Conservation (phyloP, 2,888 invertebrate genomes). For the Patella caerulea region DNA sequence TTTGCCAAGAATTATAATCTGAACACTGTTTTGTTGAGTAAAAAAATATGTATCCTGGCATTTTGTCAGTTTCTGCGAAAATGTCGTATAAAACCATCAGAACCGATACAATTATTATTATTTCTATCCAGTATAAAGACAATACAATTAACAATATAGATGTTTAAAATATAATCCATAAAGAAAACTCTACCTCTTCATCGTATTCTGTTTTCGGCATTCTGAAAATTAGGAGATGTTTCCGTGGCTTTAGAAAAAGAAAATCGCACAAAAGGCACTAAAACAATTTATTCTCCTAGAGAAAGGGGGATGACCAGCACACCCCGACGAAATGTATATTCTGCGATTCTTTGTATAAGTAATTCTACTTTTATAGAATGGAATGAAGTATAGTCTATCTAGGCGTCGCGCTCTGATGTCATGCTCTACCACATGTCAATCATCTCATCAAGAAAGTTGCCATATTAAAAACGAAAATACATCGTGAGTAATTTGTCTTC, state of each 20-base stretch:
- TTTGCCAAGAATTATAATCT: too few relatives aligned
- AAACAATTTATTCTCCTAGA: neutral
- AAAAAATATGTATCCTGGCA: too few relatives aligned
- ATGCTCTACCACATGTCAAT: neutral
- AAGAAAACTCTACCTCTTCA: slow-evolving; percentile 4
- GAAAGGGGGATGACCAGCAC: slow-evolving; percentile 10
- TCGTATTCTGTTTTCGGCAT: neutral
- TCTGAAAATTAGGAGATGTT: too few relatives aligned
- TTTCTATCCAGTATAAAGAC: neutral
- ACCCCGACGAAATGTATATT: neutral
- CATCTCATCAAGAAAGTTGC: neutral
- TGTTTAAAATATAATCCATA: neutral
- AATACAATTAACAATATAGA: neutral
- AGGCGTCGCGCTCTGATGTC: neutral
- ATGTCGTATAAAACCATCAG: too few relatives aligned
- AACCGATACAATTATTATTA: too few relatives aligned
- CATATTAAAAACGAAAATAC: neutral
- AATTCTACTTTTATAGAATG: too few relatives aligned
- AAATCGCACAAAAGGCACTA: neutral
- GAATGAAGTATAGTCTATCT: too few relatives aligned
- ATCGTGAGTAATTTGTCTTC: slow-evolving; percentile 10
- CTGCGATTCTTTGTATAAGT: too few relatives aligned
- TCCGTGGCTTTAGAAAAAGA: neutral
- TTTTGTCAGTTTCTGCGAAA: too few relatives aligned
- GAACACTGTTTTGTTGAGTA: too few relatives aligned